Evolutionary conservation across 2,888 invertebrate genomes (phyloP).

Genomic region (Leptopterna dolabrata): DNA sequence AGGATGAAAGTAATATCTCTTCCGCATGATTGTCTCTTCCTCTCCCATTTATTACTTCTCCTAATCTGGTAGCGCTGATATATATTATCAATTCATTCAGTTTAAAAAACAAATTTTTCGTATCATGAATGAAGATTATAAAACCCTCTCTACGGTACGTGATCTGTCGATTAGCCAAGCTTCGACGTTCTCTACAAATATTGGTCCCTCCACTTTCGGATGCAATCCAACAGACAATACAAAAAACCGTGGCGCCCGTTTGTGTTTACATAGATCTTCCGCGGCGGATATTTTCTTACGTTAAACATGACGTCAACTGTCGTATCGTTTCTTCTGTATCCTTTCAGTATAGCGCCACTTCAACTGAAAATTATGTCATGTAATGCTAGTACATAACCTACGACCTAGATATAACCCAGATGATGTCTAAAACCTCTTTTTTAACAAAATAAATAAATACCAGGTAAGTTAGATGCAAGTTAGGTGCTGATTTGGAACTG

Average conservation of each 20-base stretch:
- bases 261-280: background rate
- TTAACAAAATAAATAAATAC: background rate
- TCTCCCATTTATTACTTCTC: too few relatives aligned
- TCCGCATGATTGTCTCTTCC: too few relatives aligned
- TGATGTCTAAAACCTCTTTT: background rate
- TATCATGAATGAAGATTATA: background rate
- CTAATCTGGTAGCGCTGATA: background rate
- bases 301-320: background rate
- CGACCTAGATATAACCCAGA: too few relatives aligned
- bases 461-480: background rate
- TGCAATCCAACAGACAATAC: background rate
- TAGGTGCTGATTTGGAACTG: too few relatives aligned
- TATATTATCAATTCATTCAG: background rate
- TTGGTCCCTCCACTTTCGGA: background rate
- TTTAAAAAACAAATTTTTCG: too few relatives aligned
- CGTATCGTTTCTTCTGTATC: background rate
- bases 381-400: too few relatives aligned
- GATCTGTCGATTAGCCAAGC: background rate
- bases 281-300: background rate
- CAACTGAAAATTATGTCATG: too few relatives aligned
- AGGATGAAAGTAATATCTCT: too few relatives aligned
- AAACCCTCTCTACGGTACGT: background rate
- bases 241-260: background rate
- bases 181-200: background rate
- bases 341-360: background rate